Conservation (phyloP, 2,797 vertebrate species). For the Lindbergichthys nudifrons region DNA sequence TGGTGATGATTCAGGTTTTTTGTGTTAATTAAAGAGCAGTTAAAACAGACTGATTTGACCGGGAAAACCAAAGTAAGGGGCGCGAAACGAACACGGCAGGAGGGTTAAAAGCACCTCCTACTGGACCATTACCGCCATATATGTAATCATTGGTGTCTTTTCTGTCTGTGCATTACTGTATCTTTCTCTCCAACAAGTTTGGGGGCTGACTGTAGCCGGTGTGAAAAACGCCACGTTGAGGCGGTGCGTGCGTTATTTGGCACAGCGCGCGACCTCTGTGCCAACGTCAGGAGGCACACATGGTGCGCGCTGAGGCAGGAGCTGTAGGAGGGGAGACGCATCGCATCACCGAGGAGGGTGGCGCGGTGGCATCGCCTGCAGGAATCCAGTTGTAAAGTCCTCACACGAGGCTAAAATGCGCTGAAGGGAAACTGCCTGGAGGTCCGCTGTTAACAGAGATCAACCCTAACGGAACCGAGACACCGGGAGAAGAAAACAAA, state of each 20-base stretch:
- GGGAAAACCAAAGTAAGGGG: too few relatives aligned
- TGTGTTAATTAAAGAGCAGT: too few relatives aligned
- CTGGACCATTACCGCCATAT: background rate
- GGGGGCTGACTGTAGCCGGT: background rate
- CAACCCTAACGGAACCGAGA: conserved; percentile 12
- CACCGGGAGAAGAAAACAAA: conserved; percentile 4
- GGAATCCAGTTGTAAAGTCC: conserved; percentile 73
- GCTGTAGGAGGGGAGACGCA: conserved; percentile 60
- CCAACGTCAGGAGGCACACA: conserved; percentile 44
- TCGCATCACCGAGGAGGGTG: conserved; percentile 52
- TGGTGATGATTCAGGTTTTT: too few relatives aligned
- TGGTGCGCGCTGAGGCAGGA: conserved; percentile 35
- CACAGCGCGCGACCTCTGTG: conserved; percentile 52
- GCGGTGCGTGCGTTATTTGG: conserved; percentile 52
- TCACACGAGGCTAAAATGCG: conserved; percentile 69
- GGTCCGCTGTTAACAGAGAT: conserved; percentile 45
- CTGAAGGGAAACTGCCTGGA: conserved; percentile 53
- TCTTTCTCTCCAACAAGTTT: background rate
- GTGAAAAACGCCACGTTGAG: conserved; percentile 22
- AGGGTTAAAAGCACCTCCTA: background rate
- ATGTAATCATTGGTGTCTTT: too few relatives aligned
- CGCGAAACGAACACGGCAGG: too few relatives aligned
- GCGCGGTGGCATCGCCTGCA: conserved; percentile 63
- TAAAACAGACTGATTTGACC: too few relatives aligned
- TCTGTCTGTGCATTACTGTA: background rate